Evolutionary conservation across 2,797 vertebrate species (phyloP), one percentile per base, ranked within the genome.

Genomic region (Sebastolobus alascanus): DNA sequence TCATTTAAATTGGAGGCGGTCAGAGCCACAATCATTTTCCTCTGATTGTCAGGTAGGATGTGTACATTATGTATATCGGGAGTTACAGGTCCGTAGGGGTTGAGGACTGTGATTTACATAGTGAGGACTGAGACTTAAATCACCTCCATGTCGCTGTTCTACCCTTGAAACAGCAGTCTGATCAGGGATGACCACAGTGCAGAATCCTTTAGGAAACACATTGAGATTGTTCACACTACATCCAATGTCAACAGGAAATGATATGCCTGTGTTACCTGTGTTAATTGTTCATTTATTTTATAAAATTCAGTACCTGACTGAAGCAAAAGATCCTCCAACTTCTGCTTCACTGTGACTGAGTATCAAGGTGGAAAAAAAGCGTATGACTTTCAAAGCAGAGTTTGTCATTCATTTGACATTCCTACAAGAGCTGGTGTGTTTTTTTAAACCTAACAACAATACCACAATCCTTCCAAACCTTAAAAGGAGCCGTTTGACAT

Each of bases 1-100:
- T 86, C 68, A 91, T 91, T 93, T 93, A 81, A 88, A 91, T 90
- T 12, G 27, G 46, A 82, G 75, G 85, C 31, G 37, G 73, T 77
- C 63, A 61, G 66, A 84, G 67, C 59, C 72, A 54, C 56, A 22
- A 31, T 89, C 20, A 80, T 87, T 87, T 64, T 85, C 66, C 72
- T 79, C 68, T 87, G 74, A 86, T 77, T 75, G 68, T 73, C 43
- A 1, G 54, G 43, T 33, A 58, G 60, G 73, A 76, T 54, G 70
- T 81, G 22, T 52, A 54, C 38, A 82, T 89, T 76, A 86, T 84
- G 77, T 81, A 75, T 84, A 68, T 54, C 9, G 29, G 56, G 43
- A 70, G 73, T 73, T 78, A 72, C 18, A 74, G 67, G 72, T 80
- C 76, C 9, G 13, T 52, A 20, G 80, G 74, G 79, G 58, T 33